These are phyloP conservation scores for Thalassarche chlororhynchos DNA, from an alignment of 2,113 vertebrate species.

Conservation along the genomic window DNA sequence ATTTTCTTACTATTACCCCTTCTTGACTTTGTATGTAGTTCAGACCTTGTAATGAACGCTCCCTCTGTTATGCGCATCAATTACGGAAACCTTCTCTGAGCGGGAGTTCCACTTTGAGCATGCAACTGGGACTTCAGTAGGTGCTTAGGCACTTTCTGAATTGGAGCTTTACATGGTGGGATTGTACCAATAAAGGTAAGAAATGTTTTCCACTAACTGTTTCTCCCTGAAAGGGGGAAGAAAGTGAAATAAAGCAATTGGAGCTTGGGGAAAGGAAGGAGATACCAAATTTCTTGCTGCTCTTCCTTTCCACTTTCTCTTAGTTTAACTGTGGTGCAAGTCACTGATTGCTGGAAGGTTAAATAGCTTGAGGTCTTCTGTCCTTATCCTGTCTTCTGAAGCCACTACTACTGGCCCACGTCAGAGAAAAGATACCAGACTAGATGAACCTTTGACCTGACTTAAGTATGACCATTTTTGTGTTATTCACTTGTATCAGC, in stretches of 20 bases:
- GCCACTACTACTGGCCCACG: neutral
- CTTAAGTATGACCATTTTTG: neutral
- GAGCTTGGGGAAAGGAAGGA: neutral
- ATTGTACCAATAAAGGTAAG: neutral
- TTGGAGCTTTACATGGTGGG: neutral
- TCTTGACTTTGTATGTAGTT: neutral
- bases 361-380: neutral
- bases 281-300: neutral
- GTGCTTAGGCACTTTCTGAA: neutral
- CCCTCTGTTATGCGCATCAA: neutral
- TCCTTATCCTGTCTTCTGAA: neutral
- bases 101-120: neutral
- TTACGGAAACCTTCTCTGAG: neutral
- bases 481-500: neutral
- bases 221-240: neutral
- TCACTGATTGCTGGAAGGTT: neutral
- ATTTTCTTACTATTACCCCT: neutral
- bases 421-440: neutral
- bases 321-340: neutral
- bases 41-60: neutral
- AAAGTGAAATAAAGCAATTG: neutral
- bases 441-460: neutral
- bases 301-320: neutral
- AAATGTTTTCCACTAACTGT: neutral
- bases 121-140: neutral